Conservation (phyloP, 2,797 vertebrate species). For the Lepilemur septentrionalis region DNA sequence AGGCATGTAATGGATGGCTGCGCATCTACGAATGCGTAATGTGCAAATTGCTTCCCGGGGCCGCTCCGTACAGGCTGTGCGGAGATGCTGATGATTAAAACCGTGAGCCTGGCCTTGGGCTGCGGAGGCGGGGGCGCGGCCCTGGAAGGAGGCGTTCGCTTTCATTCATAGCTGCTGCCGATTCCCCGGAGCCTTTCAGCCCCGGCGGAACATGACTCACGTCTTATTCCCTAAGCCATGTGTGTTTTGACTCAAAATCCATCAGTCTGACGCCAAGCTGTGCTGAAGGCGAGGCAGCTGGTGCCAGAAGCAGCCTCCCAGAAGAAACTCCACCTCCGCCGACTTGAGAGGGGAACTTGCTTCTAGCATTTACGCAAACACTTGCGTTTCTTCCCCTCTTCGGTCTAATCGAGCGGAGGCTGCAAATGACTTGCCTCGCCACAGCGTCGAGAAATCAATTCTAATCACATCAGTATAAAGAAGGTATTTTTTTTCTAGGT, state of each 20-base stretch:
- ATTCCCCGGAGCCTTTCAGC: constrained; percentile 69
- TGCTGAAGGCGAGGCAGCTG: constrained; percentile 76
- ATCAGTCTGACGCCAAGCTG: constrained; percentile 82
- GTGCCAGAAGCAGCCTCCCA: constrained; percentile 76
- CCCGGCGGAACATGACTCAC: constrained; percentile 82
- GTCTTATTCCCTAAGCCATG: constrained; percentile 71
- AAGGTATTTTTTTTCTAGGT: background rate
- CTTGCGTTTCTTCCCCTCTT: constrained; percentile 56
- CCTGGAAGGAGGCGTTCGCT: constrained; percentile 49
- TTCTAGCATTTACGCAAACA: constrained; percentile 52
- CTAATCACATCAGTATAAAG: constrained; percentile 39
- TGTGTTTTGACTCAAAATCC: constrained; percentile 81
- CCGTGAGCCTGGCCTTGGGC: constrained; percentile 71
- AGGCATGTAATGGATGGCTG: background rate
- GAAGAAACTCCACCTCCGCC: constrained; percentile 75
- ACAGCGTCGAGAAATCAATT: background rate
- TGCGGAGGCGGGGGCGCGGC: constrained; percentile 46
- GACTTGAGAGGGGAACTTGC: constrained; percentile 58
- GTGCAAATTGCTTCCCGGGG: background rate
- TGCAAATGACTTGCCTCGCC: background rate
- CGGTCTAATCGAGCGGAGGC: background rate
- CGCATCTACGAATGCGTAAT: background rate
- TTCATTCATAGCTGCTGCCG: constrained; percentile 77
- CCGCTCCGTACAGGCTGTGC: constrained; percentile 41
- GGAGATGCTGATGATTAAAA: constrained; percentile 67